Base-by-base conservation (phyloP, 2,113 vertebrate species). In the Cololabis saira region DNA sequence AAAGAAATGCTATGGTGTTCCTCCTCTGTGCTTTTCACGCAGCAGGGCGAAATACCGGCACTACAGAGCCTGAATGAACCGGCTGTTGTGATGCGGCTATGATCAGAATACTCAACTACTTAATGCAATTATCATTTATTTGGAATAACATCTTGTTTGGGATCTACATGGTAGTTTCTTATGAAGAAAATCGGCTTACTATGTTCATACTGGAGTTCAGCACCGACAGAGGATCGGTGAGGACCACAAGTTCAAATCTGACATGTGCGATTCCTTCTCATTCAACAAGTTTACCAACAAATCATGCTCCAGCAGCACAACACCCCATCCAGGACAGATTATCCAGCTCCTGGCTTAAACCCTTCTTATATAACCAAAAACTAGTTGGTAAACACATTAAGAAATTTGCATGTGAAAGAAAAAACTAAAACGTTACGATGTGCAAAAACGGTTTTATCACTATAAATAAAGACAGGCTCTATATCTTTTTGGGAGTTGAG, bases 281-380 rank as follows among this genome's bases (percentile, higher is more conserved):
- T 70, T 68, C 19, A 50, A 18, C 13, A 59, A 44, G 27, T 78
- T 59, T 3, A 24, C 69, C 7, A 56, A 74, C 76, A 73, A 65
- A 61, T 45, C 21, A 45, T 41, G 58, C 60, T 57, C 56, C 62
- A 55, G 54, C 3, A 56, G 54, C 3, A 56, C 47, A 78, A 81
- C 85, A 80, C 73, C 78, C 63, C 66, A 68, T 82, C 76, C 62
- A 45, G 78, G 77, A 74, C 70, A 82, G 73, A 79, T 77, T 85
- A 71, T 57, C 13, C 51, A 6, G 81, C 67, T 69, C 73, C 67
- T 22, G 76, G 59, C 57, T 71, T 15, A 12, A 80, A 86, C 80
- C 71, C 70, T 47, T 48, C 74, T 91, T 89, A 91, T 67, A 76
- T 83, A 91, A 91, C 53, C 19, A 49, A 55, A 27, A 56, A 13